Evolutionary conservation across 2,888 invertebrate genomes (phyloP), one percentile per base, ranked within the genome.

Genomic region (Ametastegia equiseti): DNA sequence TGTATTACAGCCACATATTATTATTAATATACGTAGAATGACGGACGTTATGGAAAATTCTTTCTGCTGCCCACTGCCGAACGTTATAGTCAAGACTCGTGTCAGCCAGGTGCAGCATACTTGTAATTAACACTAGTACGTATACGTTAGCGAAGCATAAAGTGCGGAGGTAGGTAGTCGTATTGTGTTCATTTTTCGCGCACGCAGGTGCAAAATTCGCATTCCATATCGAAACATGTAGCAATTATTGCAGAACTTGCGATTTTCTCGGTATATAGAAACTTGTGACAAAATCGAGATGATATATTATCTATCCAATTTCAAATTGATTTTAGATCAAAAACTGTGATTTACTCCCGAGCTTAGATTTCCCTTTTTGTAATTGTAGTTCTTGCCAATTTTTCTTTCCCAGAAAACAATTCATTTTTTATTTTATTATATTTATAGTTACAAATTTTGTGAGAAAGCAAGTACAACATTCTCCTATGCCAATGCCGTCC

Each of bases 51-150:
- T 9, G 3, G 19, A 1, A 39, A 67, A 67, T 67, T 33, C 65
- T 19, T 67, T 63, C 63, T 67, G 19, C 54, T 54, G 39, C 65
- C 65, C 65, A 67, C 65, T 19, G 39, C 39, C 36, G 65, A 67
- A 67, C 36, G 13, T 13, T 19, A 23, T 36, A 60, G 9, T 39
- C 65, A 39, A 39, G 36, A 67, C 2, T 67, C 36, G 19, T 67
- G 65, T 67, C 65, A 19, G 65, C 65, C 65, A 67, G 65, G 65
- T 67, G 65, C 65, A 67, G 15, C 19, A 36, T 67, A 36, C n/a
- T 39, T 19, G n/a, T n/a, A n/a, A 36, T 67, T 67, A 39, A 67
- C 65, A 67, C 65, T 67, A n/a, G n/a, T n/a, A n/a, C n/a, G n/a
- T n/a, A n/a, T n/a, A n/a, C 39, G 65, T 67, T 67, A 33, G 19